Conservation (phyloP, 1,140 invertebrate genomes). For the Theocolax elegans region DNA sequence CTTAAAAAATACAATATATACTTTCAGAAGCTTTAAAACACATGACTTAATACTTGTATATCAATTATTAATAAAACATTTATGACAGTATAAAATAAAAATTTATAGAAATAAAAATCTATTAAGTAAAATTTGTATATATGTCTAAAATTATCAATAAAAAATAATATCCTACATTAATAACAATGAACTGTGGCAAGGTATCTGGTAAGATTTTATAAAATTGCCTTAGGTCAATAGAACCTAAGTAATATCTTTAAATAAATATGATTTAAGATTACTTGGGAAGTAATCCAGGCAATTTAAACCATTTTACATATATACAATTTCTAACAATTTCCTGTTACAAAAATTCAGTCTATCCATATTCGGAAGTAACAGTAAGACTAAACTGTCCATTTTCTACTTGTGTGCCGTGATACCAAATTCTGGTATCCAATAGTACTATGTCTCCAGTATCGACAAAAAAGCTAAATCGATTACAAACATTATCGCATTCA, state of each 20-base stretch:
- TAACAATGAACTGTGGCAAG: conserved; percentile 32
- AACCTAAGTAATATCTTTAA: conserved; percentile 23
- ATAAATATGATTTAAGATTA: conserved; percentile 19
- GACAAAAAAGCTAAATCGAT: conserved; percentile 80
- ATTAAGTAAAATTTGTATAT: conserved; percentile 20
- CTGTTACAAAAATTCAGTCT: conserved; percentile 12
- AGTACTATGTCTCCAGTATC: conserved; percentile 87
- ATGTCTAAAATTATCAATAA: conserved; percentile 17
- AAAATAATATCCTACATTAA: conserved; percentile 27
- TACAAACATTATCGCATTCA: conserved; percentile 86
- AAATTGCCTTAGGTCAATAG: conserved; percentile 33
- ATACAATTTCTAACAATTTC: conserved; percentile 20
- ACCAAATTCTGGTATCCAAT: conserved; percentile 93
- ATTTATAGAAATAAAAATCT: conserved; percentile 15
- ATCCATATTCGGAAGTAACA: conserved; percentile 89
- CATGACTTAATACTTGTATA: conserved; percentile 13
- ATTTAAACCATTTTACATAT: conserved; percentile 16
- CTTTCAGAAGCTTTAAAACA: conserved; percentile 23
- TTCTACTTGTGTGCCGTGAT: conserved; percentile 86
- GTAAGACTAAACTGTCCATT: conserved; percentile 89
- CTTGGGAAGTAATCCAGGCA: neutral
- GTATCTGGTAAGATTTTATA: conserved; percentile 26
- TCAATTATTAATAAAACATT: conserved; percentile 14
- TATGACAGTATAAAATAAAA: conserved; percentile 7
- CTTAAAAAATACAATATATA: neutral